Conservation (phyloP, 2,113 vertebrate species). For the Coracopsis vasa region DNA sequence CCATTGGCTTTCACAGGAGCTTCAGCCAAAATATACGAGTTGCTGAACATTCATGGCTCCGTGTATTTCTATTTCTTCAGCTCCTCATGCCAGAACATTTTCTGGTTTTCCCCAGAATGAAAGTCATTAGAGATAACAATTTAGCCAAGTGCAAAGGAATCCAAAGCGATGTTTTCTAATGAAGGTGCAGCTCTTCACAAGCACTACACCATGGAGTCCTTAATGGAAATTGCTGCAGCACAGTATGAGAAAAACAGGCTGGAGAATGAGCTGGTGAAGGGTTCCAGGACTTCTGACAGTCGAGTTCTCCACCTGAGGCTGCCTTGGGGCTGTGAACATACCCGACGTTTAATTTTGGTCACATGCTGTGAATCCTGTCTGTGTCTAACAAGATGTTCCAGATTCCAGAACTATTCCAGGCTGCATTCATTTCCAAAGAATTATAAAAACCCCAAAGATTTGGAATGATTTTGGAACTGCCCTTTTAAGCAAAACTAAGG, state of each 20-base stretch:
- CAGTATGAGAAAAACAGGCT: not conserved
- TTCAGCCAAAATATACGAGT: not conserved
- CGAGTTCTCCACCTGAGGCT: not conserved
- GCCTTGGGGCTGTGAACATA: not conserved
- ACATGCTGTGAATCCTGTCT: not conserved
- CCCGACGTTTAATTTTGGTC: not conserved
- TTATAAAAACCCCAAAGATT: not conserved
- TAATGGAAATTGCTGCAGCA: rapidly evolving
- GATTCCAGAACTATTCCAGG: not conserved
- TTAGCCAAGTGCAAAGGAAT: not conserved
- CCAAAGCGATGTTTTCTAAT: not conserved
- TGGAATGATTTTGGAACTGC: not conserved
- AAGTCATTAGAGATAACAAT: not conserved
- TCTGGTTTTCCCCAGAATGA: not conserved
- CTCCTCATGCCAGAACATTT: not conserved
- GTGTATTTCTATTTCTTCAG: not conserved
- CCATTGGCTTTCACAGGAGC: not conserved
- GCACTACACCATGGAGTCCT: rapidly evolving
- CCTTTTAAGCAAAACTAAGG: not conserved
- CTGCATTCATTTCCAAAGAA: not conserved
- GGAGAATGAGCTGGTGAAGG: not conserved
- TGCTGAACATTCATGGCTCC: not conserved
- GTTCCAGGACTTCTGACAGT: not conserved
- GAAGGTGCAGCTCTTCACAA: not conserved
- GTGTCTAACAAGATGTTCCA: not conserved